Evolutionary conservation across 2,888 invertebrate species (phyloP).

Genomic region (Polyommatus iphigenia): DNA sequence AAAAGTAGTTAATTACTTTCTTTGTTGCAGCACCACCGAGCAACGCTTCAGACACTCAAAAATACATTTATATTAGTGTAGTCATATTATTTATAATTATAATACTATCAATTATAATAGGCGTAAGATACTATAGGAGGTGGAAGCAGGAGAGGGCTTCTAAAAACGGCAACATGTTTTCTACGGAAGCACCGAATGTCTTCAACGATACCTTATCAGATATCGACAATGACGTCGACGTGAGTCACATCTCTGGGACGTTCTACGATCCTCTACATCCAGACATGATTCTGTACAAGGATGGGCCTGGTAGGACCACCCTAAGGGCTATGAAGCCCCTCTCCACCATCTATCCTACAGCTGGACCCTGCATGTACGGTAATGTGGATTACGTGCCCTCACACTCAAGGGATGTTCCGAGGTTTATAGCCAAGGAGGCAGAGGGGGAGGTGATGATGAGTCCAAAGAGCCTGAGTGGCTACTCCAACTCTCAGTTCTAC

Average conservation of each 20-base stretch:
- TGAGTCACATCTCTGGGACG: slow-evolving; percentile 72
- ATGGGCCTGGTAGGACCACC: slow-evolving; percentile 63
- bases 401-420: slow-evolving; percentile 51
- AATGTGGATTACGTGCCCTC: slow-evolving; percentile 64
- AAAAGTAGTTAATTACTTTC: not conserved
- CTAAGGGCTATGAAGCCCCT: slow-evolving; percentile 71
- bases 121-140: slow-evolving; percentile 55
- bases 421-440: slow-evolving; percentile 55
- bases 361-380: slow-evolving; percentile 70
- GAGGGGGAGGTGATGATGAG: slow-evolving; percentile 62
- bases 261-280: slow-evolving; percentile 73
- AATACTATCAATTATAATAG: slow-evolving; percentile 43
- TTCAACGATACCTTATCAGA: slow-evolving; percentile 70
- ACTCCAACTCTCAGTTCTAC: slow-evolving; percentile 64
- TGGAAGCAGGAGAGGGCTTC: slow-evolving; percentile 53
- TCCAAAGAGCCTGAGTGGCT: slow-evolving; percentile 69
- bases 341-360: slow-evolving; percentile 69
- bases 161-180: slow-evolving; percentile 71
- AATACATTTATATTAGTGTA: slow-evolving; percentile 41
- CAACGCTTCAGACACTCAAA: slow-evolving; percentile 39
- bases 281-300: slow-evolving; percentile 72
- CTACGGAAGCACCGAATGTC: slow-evolving; percentile 70
- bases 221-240: slow-evolving; percentile 69
- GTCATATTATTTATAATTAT: slow-evolving; percentile 39
- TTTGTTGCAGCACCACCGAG: slow-evolving; percentile 49